These are phyloP conservation scores for Tipula unca DNA, from an alignment of 2,888 invertebrate genomes.

Conservation along the genomic window DNA sequence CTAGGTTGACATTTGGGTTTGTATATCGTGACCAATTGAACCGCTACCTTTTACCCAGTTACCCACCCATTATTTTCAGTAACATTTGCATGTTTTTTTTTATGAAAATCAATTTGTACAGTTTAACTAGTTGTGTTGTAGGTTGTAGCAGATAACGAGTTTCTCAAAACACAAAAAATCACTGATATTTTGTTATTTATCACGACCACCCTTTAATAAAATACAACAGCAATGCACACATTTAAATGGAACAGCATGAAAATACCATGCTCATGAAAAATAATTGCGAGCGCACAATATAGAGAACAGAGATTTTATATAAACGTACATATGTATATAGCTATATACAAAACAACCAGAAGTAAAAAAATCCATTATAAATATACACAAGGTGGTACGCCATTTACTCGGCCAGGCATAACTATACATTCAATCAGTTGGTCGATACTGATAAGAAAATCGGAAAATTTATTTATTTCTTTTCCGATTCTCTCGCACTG, in stretches of 20 bases:
- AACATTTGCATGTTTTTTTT: too few species aligned
- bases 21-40: too few species aligned
- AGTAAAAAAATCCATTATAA: neutral
- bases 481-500: neutral
- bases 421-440: neutral
- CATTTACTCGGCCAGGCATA: neutral
- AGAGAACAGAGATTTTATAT: neutral
- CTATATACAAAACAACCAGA: neutral
- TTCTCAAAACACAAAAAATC: too few species aligned
- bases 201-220: neutral
- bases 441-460: neutral
- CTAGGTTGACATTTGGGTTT: too few species aligned
- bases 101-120: too few species aligned
- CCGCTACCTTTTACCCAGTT: too few species aligned
- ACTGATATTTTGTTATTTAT: too few species aligned
- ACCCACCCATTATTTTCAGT: too few species aligned
- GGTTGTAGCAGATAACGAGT: too few species aligned
- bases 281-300: neutral
- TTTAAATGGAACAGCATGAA: neutral
- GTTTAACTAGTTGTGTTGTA: too few species aligned
- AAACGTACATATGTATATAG: neutral
- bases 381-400: neutral
- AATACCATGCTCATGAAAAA: neutral
- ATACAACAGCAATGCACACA: neutral
- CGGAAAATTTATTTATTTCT: neutral